Evolutionary conservation across 2,113 vertebrate species (phyloP), one percentile per base, ranked within the genome.

Genomic region (Haemorhous mexicanus): DNA sequence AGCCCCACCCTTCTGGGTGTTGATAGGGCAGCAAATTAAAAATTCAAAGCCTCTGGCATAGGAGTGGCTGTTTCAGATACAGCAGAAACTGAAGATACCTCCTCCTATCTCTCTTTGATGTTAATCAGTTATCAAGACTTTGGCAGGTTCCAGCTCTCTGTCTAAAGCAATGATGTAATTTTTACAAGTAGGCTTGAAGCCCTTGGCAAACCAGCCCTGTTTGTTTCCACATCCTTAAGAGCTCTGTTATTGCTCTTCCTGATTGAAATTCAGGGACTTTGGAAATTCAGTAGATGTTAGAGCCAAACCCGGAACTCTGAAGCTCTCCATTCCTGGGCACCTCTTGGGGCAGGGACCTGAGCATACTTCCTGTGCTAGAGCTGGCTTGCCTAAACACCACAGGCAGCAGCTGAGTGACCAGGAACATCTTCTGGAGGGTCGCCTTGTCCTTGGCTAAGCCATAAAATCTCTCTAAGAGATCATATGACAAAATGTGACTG

Each of bases 1-100:
- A 89, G 84, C 82, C 39, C 66, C 91, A 89, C 84, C 78, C 82
- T 88, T 67, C 75, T 80, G 84, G 44, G 26, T 89, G 83, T 32
- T 43, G 66, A 83, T 66, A 82, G 58, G 43, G 18, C 70, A 91
- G 39, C 30, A 87, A 95, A 95, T 92, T 88, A 93, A 92, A 94
- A 95, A 94, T 55, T 86, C 55, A 62, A 85, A 85, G 91, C 89
- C 94, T 90, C 76, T 88, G 81, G 89, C 84, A 49, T 3, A 66
- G 82, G 55, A 12, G 37, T 85, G 78, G 43, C 61, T 80, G 66
- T 58, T 91, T 73, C 74, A 96, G 28, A 73, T 77, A 50, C 10
- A 76, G 67, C 32, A 88, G 78, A 92, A 93, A 68, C 47, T 81
- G 83, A 84, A 55, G 72, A 85, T 35, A 49, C 13, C 63, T 80